These are phyloP conservation scores for Smittia sp. DNA, from an alignment of 2,888 invertebrate species.

Conservation along the genomic window DNA sequence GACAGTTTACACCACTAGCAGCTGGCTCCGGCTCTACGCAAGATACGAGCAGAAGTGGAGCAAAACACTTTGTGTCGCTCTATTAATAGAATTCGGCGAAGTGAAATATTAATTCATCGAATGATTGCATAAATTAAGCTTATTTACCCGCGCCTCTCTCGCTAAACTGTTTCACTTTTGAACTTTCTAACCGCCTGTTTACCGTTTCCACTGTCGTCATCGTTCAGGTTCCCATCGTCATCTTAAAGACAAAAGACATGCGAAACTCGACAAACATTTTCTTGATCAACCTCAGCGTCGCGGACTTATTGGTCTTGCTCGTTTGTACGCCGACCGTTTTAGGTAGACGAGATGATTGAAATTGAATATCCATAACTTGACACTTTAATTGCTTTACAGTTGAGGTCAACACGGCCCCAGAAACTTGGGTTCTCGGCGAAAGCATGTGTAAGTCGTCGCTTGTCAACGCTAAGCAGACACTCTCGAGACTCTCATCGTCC, in stretches of 20 bases:
- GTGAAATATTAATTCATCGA: background rate
- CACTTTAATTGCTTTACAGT: conserved; percentile 58
- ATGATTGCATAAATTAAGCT: background rate
- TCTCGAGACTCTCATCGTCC: conserved; percentile 11
- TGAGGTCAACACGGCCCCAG: conserved; percentile 88
- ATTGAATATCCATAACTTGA: background rate
- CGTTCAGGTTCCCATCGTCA: conserved; percentile 75
- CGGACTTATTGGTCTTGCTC: conserved; percentile 85
- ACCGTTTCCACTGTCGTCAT: background rate
- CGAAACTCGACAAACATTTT: conserved; percentile 93
- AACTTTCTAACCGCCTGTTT: background rate
- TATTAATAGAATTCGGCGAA: background rate
- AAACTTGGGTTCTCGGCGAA: conserved; percentile 89
- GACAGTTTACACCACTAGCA: too few species aligned
- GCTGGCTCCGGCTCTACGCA: too few species aligned
- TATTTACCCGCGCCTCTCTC: background rate
- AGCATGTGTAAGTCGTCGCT: conserved; percentile 87
- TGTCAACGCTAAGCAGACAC: conserved; percentile 18
- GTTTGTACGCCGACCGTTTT: conserved; percentile 88
- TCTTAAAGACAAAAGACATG: conserved; percentile 89
- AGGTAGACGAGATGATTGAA: background rate
- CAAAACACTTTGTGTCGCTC: background rate
- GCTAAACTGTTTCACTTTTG: background rate
- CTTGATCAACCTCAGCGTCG: conserved; percentile 87
- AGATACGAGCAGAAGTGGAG: too few species aligned